Percentiles rank a stretch among this genome's conserved stretches.
Conservation (phyloP, 2,113 vertebrate genomes). For the Eulacestoma nigropectus region DNA sequence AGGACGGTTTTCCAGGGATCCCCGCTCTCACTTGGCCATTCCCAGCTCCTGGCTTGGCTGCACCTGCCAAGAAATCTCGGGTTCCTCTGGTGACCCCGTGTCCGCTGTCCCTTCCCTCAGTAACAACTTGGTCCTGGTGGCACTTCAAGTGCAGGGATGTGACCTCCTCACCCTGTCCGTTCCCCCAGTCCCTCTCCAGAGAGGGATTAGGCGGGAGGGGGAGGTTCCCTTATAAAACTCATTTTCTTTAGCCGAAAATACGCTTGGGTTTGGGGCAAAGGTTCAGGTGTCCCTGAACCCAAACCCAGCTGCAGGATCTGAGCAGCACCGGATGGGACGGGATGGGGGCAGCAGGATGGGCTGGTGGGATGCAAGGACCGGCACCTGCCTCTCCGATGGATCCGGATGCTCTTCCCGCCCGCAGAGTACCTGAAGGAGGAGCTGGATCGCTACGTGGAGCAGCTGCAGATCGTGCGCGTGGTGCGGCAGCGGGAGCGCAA, state of each 20-base stretch:
- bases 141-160: fast-evolving
- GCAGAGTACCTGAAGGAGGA: constrained; percentile 83
- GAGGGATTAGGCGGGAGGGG: fast-evolving
- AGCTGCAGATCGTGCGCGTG: constrained; percentile 85
- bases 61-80: not conserved
- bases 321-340: not conserved
- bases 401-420: fast-evolving
- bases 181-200: not conserved
- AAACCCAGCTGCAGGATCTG: fast-evolving
- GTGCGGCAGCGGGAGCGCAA: constrained; percentile 88
- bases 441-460: constrained; percentile 80
- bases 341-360: not conserved
- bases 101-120: not conserved
- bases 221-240: not conserved
- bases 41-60: not conserved
- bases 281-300: fast-evolving
- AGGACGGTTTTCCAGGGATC: fast-evolving
- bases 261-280: not conserved
- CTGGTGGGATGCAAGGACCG: not conserved
- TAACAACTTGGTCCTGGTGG: not conserved
- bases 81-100: not conserved
- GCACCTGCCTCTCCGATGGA: fast-evolving
- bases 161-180: fast-evolving
- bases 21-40: not conserved
- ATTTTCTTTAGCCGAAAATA: not conserved